A percentile compares a stretch with the other conserved stretches of the same genome.
Evolutionary conservation across 2,113 vertebrate genomes (phyloP).

Genomic region (Alectura lathami): DNA sequence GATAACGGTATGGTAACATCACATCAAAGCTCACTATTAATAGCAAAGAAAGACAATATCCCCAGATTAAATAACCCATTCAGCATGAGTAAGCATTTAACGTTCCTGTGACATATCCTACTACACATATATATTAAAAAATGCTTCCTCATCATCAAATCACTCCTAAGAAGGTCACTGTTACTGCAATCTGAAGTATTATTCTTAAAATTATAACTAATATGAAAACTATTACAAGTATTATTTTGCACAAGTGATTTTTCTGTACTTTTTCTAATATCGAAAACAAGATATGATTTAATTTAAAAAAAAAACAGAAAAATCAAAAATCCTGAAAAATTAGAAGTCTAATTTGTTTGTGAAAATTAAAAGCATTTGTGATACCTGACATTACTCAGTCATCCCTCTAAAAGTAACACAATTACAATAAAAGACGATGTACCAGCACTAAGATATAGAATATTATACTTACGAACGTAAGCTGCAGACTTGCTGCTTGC

Average conservation of each 20-base stretch:
- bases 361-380: neutral
- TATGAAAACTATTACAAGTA: neutral
- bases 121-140: neutral
- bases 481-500: neutral
- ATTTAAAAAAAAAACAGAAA: neutral
- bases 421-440: neutral
- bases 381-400: neutral
- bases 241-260: neutral
- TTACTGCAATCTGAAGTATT: neutral
- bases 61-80: conserved; percentile 3
- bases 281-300: neutral
- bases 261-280: neutral
- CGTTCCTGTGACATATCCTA: neutral
- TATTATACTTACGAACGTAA: neutral
- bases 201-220: neutral
- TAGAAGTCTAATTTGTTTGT: neutral
- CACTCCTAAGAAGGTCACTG: neutral
- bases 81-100: conserved; percentile 49
- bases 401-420: neutral
- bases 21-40: conserved; percentile 23
- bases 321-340: neutral
- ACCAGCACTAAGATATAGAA: neutral
- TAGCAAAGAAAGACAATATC: conserved; percentile 32
- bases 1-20: conserved; percentile 14
- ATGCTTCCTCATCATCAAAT: neutral